These are phyloP conservation scores for Melipona quadrifasciata DNA, from an alignment of 1,140 invertebrate species.

Conservation along the genomic window DNA sequence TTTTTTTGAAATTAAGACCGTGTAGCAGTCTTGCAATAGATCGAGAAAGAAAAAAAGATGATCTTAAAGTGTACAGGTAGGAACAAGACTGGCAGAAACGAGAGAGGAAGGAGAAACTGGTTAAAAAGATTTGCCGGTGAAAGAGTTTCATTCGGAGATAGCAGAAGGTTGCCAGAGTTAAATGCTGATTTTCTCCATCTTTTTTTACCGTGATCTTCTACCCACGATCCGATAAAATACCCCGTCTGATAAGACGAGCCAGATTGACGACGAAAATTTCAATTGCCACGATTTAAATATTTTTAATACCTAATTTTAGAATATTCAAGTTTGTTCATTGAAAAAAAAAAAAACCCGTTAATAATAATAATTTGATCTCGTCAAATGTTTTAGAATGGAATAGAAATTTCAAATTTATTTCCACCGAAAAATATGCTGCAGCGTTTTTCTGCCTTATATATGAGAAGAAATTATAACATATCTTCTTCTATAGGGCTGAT, in stretches of 20 bases:
- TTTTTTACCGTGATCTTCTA: background rate
- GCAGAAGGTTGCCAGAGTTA: conserved; percentile 34
- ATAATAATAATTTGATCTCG: background rate
- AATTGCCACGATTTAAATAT: background rate
- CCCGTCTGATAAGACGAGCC: background rate
- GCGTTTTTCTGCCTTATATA: background rate
- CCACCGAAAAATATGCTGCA: too few species aligned
- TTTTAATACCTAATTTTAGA: background rate
- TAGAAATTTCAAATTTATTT: too few species aligned
- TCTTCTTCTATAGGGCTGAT: too few species aligned
- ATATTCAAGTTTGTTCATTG: background rate
- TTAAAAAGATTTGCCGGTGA: conserved; percentile 20
- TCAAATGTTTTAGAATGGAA: background rate
- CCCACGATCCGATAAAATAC: conserved; percentile 1
- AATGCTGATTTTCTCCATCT: conserved; percentile 57
- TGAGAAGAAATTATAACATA: background rate
- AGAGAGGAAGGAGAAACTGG: background rate
- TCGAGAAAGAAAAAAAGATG: background rate
- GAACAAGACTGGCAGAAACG: too few species aligned
- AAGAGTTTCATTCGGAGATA: conserved; percentile 45
- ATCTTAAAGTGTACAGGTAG: background rate
- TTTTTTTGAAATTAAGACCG: background rate
- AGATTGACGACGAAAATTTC: background rate
- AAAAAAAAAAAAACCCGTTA: background rate
- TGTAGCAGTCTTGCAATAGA: background rate